These are phyloP conservation scores for Chloroclysta siterata DNA, from an alignment of 2,888 invertebrate species.

Conservation along the genomic window DNA sequence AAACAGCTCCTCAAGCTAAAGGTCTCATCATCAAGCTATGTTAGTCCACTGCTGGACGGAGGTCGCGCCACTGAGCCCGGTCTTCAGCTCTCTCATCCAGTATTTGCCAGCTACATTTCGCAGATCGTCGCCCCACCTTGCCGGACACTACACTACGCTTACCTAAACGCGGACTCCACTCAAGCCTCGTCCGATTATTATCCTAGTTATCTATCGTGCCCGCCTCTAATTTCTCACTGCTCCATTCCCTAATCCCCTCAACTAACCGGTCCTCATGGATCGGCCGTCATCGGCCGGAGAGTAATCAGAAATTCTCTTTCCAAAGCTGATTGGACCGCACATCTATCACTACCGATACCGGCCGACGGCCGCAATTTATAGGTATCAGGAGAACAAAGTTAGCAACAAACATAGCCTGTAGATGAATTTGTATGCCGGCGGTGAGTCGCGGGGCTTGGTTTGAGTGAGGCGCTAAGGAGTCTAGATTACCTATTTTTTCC, in stretches of 20 bases:
- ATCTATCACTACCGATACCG: slow-evolving; percentile 32
- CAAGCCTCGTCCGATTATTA: too few species aligned
- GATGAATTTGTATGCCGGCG: slow-evolving; percentile 70
- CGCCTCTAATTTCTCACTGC: too few species aligned
- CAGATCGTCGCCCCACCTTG: too few species aligned
- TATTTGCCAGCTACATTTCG: too few species aligned
- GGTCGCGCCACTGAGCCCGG: too few species aligned
- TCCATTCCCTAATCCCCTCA: slow-evolving; percentile 5
- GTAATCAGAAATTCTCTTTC: slow-evolving; percentile 33
- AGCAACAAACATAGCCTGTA: slow-evolving; percentile 61
- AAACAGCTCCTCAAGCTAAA: too few species aligned
- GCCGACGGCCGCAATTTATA: slow-evolving; percentile 53
- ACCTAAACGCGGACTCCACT: too few species aligned
- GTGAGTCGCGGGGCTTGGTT: slow-evolving; percentile 46
- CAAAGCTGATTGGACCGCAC: slow-evolving; percentile 29
- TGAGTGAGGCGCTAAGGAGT: slow-evolving; percentile 31
- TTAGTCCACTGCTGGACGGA: too few species aligned
- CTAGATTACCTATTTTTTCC: neutral
- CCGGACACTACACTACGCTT: too few species aligned
- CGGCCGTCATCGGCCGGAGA: slow-evolving; percentile 23
- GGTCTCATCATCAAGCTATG: too few species aligned
- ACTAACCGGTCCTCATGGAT: slow-evolving; percentile 18
- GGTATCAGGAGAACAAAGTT: slow-evolving; percentile 69
- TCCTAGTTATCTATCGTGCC: too few species aligned
- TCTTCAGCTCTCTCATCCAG: too few species aligned